phyloP scores from a whole-genome alignment of 2,113 vertebrate genomes.

The Leptobrachium ailaonicum region DNA sequence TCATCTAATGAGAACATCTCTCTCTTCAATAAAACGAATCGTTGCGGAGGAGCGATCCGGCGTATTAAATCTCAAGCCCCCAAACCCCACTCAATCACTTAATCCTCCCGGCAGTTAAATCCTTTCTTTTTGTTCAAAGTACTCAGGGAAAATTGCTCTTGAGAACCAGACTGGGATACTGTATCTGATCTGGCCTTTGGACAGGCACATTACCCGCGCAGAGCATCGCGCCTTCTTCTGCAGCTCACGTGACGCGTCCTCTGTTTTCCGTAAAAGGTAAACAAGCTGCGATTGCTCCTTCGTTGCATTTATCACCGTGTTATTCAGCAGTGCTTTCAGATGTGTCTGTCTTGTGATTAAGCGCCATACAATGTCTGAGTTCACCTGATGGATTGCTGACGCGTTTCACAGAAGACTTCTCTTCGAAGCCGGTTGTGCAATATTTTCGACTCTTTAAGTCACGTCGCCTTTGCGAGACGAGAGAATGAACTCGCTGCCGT shows the following conservation, averaged over 20 bases:
- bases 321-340: not conserved
- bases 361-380: not conserved
- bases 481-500: not conserved
- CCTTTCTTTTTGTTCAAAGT: too few relatives aligned
- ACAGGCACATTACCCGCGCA: not conserved
- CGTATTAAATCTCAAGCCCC: too few relatives aligned
- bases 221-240: not conserved
- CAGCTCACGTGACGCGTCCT: not conserved
- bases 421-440: not conserved
- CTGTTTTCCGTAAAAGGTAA: not conserved
- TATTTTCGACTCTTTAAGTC: not conserved
- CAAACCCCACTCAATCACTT: too few relatives aligned
- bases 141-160: too few relatives aligned
- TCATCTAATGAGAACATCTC: too few relatives aligned
- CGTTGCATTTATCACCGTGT: too few relatives aligned
- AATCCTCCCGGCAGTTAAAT: too few relatives aligned
- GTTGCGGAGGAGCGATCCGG: too few relatives aligned
- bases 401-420: not conserved
- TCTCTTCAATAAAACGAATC: too few relatives aligned
- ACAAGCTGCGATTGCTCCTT: not conserved
- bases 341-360: not conserved
- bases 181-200: not conserved
- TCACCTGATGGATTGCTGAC: constrained; percentile 3
- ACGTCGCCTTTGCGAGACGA: not conserved
- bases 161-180: not conserved